Evolutionary conservation across 2,797 vertebrate species (phyloP).

Genomic region (Lagodon rhomboides): DNA sequence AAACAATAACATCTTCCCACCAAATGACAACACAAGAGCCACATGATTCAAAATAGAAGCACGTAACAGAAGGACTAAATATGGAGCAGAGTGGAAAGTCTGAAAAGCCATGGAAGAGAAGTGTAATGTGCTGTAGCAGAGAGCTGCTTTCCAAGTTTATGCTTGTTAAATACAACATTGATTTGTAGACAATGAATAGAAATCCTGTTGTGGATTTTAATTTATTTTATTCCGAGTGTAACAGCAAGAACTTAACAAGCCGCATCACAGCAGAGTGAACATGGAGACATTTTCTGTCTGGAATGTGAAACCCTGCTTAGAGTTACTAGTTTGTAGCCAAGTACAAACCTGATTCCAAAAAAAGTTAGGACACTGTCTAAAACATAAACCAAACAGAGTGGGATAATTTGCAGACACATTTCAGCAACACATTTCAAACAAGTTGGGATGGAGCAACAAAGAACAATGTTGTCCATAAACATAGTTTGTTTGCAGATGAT

Average conservation of each 20-base stretch:
- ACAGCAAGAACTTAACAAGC: not conserved
- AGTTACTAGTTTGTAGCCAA: conserved; percentile 25
- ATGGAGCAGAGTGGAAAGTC: conserved; percentile 11
- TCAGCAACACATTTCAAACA: too few relatives aligned
- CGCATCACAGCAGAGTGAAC: conserved; percentile 28
- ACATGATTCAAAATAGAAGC: conserved; percentile 39
- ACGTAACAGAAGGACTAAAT: not conserved
- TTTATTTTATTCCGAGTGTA: conserved; percentile 4
- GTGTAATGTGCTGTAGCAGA: not conserved
- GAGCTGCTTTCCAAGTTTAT: conserved; percentile 10
- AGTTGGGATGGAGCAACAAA: too few relatives aligned
- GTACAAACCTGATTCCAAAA: not conserved
- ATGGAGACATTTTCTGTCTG: conserved; percentile 13
- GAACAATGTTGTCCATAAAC: too few relatives aligned
- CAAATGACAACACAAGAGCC: conserved; percentile 28
- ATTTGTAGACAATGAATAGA: not conserved
- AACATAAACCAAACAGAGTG: too few relatives aligned
- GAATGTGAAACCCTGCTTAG: conserved; percentile 50
- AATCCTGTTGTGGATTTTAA: not conserved
- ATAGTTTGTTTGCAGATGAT: too few relatives aligned
- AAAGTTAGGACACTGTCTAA: too few relatives aligned
- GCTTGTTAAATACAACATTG: conserved; percentile 17
- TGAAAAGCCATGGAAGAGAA: conserved; percentile 9
- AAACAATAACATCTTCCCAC: conserved; percentile 21
- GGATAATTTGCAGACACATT: too few relatives aligned